Conservation (phyloP, 2,797 vertebrate species). For the Petrocephalus sullivani region DNA sequence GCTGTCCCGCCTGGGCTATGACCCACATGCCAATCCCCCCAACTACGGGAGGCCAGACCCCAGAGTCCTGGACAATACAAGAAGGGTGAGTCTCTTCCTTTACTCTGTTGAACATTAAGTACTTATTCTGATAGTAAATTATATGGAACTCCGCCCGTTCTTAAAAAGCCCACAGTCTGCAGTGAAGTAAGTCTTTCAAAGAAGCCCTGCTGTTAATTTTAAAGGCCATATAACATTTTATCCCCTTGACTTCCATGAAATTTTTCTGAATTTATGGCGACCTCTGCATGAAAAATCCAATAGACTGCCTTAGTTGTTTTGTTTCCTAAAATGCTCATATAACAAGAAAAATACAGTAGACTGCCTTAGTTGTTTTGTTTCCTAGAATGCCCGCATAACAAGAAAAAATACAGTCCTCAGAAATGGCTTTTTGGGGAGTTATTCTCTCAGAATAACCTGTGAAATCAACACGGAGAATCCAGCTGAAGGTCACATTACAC, state of each 20-base stretch:
- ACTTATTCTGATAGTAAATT: not conserved
- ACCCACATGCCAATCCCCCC: constrained; percentile 90
- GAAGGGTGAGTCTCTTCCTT: constrained; percentile 73
- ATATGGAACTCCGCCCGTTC: not conserved
- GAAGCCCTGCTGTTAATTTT: not conserved
- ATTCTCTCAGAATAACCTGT: not conserved
- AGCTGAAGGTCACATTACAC: not conserved
- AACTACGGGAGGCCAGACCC: constrained; percentile 90
- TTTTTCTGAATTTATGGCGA: not conserved
- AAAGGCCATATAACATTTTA: not conserved
- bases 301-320: not conserved
- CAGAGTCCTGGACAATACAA: constrained; percentile 90
- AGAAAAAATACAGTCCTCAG: not conserved
- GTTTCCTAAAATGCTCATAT: too few species aligned
- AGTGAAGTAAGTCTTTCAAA: not conserved
- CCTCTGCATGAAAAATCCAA: not conserved
- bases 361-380: too few species aligned
- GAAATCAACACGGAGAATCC: not conserved
- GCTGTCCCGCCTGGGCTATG: constrained; percentile 88
- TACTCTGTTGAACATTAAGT: not conserved
- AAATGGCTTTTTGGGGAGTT: not conserved
- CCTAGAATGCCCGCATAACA: not conserved
- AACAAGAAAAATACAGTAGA: not conserved
- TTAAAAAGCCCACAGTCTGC: not conserved
- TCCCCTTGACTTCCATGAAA: not conserved